These are phyloP conservation scores for Byasa hedistus DNA, from an alignment of 2,888 invertebrate genomes.

Conservation along the genomic window DNA sequence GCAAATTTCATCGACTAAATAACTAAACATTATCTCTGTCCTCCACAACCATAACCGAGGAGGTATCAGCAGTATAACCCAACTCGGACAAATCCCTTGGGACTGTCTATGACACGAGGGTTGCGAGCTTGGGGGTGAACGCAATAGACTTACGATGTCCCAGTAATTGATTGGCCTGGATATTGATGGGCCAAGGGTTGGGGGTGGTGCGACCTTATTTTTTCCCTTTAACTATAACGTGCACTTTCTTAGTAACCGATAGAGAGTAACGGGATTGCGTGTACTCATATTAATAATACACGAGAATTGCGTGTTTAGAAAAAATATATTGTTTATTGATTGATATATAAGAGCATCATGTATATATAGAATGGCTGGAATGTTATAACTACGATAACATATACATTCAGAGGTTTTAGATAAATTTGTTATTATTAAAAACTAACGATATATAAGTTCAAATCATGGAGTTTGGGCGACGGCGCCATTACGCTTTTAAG, in stretches of 20 bases:
- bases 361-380: too few species aligned
- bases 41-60: slow-evolving; percentile 16
- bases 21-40: slow-evolving; percentile 21
- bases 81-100: slow-evolving; percentile 30
- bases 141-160: slow-evolving; percentile 30
- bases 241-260: slow-evolving; percentile 23
- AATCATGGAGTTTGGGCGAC: too few species aligned
- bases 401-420: too few species aligned
- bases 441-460: too few species aligned
- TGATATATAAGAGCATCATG: neutral
- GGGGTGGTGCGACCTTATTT: slow-evolving; percentile 28
- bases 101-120: slow-evolving; percentile 22
- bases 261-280: slow-evolving; percentile 25
- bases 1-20: slow-evolving; percentile 5
- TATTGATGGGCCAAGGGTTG: slow-evolving; percentile 47
- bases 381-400: too few species aligned
- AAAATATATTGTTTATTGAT: neutral
- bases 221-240: slow-evolving; percentile 23
- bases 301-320: slow-evolving; percentile 12
- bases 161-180: slow-evolving; percentile 56
- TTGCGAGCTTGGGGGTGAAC: slow-evolving; percentile 23
- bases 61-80: slow-evolving; percentile 28
- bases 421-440: too few species aligned
- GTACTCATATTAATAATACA: slow-evolving; percentile 18
- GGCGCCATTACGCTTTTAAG: too few species aligned